Conservation (phyloP, 2,113 vertebrate species). For the Neogobius melanostomus region DNA sequence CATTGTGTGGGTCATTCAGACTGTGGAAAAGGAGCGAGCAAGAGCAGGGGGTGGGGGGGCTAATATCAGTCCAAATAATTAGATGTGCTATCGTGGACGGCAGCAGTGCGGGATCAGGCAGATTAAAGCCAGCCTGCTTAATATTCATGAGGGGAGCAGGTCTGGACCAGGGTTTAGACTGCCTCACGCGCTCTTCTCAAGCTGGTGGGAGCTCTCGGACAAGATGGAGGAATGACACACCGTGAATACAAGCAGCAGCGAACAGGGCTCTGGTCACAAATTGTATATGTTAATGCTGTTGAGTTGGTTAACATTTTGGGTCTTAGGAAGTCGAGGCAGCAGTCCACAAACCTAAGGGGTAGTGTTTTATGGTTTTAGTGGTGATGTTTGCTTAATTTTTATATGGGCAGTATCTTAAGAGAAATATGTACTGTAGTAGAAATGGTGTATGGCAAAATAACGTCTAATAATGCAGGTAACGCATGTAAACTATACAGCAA, state of each 20-base stretch:
- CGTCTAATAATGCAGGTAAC: no score
- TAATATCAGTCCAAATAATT: constrained; percentile 99
- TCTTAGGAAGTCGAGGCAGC: no score
- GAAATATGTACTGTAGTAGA: no score
- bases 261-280: background rate
- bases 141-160: constrained; percentile 90
- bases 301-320: no score
- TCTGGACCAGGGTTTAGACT: constrained; percentile 69
- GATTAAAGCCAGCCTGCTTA: constrained; percentile 92
- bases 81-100: constrained; percentile 93
- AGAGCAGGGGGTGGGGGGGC: constrained; percentile 45
- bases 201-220: constrained; percentile 61
- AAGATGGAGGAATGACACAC: constrained; percentile 54
- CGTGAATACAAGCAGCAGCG: constrained; percentile 32
- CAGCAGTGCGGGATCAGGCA: constrained; percentile 93
- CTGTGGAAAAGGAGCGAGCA: constrained; percentile 10
- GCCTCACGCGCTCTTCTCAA: constrained; percentile 69
- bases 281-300: background rate
- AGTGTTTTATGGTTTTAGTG: no score
- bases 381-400: no score
- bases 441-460: no score
- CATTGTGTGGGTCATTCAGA: constrained; percentile 25
- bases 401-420: no score
- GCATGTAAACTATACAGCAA: no score
- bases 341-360: no score